Conservation (phyloP, 1,140 invertebrate genomes). For the Trichonephila clavata region DNA sequence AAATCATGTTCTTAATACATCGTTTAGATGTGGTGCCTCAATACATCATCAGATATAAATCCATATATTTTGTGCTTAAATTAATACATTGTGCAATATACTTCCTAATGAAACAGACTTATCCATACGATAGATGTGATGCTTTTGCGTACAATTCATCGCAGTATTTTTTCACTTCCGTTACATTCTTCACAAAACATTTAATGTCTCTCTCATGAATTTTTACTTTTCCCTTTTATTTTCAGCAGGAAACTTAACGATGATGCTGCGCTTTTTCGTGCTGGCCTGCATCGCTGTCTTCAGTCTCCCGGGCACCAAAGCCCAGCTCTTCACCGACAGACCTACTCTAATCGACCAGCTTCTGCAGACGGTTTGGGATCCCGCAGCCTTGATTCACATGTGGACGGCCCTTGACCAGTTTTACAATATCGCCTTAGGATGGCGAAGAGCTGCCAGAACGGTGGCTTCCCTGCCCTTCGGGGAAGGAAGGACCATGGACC, state of each 20-base stretch:
- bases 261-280: background rate
- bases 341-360: slow-evolving; percentile 32
- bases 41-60: too few species aligned
- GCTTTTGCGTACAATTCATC: too few species aligned
- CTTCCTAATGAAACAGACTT: too few species aligned
- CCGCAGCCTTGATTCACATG: slow-evolving; percentile 37
- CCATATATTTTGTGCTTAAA: too few species aligned
- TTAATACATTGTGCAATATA: too few species aligned
- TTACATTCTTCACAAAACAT: too few species aligned
- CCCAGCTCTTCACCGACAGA: slow-evolving; percentile 21
- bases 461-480: slow-evolving; percentile 46
- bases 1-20: too few species aligned
- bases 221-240: background rate
- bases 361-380: slow-evolving; percentile 63
- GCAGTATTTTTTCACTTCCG: too few species aligned
- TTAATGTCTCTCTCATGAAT: background rate
- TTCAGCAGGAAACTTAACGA: background rate
- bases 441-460: slow-evolving; percentile 35
- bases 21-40: too few species aligned
- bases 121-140: too few species aligned
- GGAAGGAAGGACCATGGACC: background rate
- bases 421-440: slow-evolving; percentile 57
- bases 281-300: background rate
- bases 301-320: background rate
- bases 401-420: slow-evolving; percentile 64